Percentiles rank a stretch among this genome's conserved stretches.
phyloP scores from a whole-genome alignment of 2,888 invertebrate species.

The Cerceris ruficornis region DNA sequence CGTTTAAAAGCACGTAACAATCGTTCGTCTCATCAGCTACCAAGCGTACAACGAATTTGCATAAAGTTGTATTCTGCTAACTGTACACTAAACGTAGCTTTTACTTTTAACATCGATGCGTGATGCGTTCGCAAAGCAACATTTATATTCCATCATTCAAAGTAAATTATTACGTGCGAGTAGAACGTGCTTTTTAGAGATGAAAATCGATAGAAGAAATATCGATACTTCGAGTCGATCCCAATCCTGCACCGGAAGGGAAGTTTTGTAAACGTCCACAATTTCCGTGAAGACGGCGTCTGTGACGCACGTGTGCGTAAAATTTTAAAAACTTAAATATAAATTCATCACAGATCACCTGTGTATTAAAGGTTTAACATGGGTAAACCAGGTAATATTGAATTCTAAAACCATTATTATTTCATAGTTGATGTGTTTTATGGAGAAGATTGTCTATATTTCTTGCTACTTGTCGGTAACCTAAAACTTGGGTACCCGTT shows the following conservation, averaged over 20 bases:
- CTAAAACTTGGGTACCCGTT: not conserved
- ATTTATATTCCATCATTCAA: not conserved
- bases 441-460: not conserved
- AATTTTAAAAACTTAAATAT: not conserved
- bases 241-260: slow-evolving; percentile 38
- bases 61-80: no score
- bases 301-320: slow-evolving; percentile 59
- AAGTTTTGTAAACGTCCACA: slow-evolving; percentile 20
- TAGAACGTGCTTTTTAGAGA: not conserved
- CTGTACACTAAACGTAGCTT: no score
- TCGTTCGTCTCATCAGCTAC: not conserved
- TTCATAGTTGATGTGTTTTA: not conserved
- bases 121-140: slow-evolving; percentile 17
- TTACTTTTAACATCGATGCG: not conserved
- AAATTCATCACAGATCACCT: slow-evolving; percentile 3
- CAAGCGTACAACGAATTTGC: not conserved
- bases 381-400: slow-evolving; percentile 81
- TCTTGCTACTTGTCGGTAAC: not conserved
- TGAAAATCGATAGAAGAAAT: slow-evolving; percentile 11
- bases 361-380: slow-evolving; percentile 63
- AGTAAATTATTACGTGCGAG: not conserved
- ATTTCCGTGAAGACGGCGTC: slow-evolving; percentile 63
- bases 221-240: slow-evolving; percentile 38
- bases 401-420: not conserved
- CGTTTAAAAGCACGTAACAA: slow-evolving; percentile 8